A percentile compares a stretch with the other conserved stretches of the same genome.
Conservation (phyloP, 1,140 invertebrate species). For the Drosophila repleta region DNA sequence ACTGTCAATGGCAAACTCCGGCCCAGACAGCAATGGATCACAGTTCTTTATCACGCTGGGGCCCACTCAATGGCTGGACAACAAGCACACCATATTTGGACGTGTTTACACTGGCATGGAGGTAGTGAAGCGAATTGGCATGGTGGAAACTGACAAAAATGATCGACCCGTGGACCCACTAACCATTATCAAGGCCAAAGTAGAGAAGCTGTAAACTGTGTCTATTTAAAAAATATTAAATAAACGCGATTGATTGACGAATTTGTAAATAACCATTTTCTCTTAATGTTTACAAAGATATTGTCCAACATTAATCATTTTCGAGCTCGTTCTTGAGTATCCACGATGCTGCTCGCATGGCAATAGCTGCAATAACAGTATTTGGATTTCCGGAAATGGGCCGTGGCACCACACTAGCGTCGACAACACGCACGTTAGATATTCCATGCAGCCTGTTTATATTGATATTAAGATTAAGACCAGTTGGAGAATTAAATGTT, state of each 20-base stretch:
- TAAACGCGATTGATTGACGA: constrained; percentile 6
- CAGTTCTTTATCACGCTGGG: constrained; percentile 99
- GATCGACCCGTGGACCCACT: constrained; percentile 96
- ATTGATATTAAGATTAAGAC: neutral
- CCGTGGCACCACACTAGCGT: constrained; percentile 89
- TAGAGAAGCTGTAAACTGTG: constrained; percentile 84
- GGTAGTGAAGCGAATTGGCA: constrained; percentile 95
- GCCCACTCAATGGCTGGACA: constrained; percentile 98
- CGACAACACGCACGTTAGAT: constrained; percentile 87
- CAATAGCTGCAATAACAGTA: constrained; percentile 88
- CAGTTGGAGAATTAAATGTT: neutral
- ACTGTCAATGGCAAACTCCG: constrained; percentile 93
- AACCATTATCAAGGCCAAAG: constrained; percentile 91
- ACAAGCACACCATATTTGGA: constrained; percentile 98
- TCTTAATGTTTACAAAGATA: neutral
- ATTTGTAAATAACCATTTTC: constrained; percentile 3
- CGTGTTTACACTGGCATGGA: constrained; percentile 94
- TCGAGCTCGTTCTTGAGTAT: constrained; percentile 83
- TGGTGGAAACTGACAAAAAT: constrained; percentile 96
- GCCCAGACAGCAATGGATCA: constrained; percentile 98
- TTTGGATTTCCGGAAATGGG: constrained; percentile 89
- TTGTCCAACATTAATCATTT: neutral
- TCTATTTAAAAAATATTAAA: constrained; percentile 12
- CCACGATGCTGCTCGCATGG: constrained; percentile 87
- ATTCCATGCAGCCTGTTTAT: constrained; percentile 86